Evolutionary conservation across 1,140 invertebrate species (phyloP), one percentile per base, ranked within the genome.

Genomic region (Chelonus insularis): DNA sequence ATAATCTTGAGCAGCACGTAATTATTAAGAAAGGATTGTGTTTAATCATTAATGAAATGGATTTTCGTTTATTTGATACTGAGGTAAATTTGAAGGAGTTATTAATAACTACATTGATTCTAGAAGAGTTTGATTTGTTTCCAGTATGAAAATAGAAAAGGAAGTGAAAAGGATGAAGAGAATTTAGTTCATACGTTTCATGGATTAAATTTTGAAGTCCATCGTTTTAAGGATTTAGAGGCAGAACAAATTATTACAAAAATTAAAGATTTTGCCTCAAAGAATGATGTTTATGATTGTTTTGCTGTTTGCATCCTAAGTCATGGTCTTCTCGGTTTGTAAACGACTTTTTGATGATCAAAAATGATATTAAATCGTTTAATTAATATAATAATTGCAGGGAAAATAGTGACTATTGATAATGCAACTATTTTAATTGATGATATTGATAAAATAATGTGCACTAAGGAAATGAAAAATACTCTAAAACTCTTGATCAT

Each of bases 401-500:
- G 50, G 18, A 23, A 39, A 4, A 41, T 60, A n/a, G 14, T 60
- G 2, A 54, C 58, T 2, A 23, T 16, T 9, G 58, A 60, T 12
- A 12, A n/a, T 1, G 4, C 16, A 21, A 23, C 52, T n/a, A 43
- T 60, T 32, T 4, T 21, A n/a, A 18, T 60, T 41, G 11, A 25
- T 6, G 14, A 18, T 0, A 60, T 60, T 4, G 48, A 60, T 11
- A 18, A 43, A 32, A 6, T 9, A 23, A 25, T 60, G 18, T 60
- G 58, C 29, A 14, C n/a, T 1, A 12, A 21, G 6, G 20, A 11
- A 11, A 23, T 54, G 6, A 9, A 11, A 43, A 8, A 32, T 16
- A n/a, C 39, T 11, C 18, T 52, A 8, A 60, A 60, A 54, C 16
- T 60, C 6, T 5, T 60, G 1, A 54, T 60, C 29, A 8, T 60